Base-by-base conservation (phyloP, 2,113 vertebrate species). In the Heterocephalus glaber region DNA sequence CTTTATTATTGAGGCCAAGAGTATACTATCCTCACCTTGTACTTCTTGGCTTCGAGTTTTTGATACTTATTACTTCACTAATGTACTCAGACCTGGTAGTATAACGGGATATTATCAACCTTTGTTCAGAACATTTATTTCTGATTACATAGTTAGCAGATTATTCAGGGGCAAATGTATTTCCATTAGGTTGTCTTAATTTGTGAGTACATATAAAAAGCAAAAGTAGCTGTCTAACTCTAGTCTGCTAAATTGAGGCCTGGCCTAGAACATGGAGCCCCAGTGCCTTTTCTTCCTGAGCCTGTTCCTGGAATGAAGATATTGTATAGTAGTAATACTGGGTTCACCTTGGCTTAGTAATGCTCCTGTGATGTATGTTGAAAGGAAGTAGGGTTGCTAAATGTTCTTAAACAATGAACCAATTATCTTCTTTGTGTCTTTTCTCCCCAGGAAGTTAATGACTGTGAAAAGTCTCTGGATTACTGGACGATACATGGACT, bases 401-500 rank as follows among this genome's bases (percentile, higher is more conserved):
- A 13, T 81, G 49, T n/a, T 1, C 61, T 58, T 89, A 22, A 61
- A 79, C 26, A 5, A 1, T 0, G 13, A 33, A 2, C 38, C 20
- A 13, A 10, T 5, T 14, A 1, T 30, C 56, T 68, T 10, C 41
- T 79, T 26, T 56, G 1, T 26, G 80, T 96, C 86, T 95, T 1
- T 95, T 96, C 87, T 70, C 70, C 22, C 30, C 54, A 99, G 98
- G 98, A 98, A 96, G 68, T 8, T 84, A 90, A 98, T 16, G 92
- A 97, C 70, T 99, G 98, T 72, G 72, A 87, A 13, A 77, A 98
- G 44, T 97, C 98, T 3, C 98, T 98, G 7, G 84, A 98, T 13
- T 99, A 99, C 83, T 99, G 98, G 98, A 99, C 98, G 5, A 98
- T 99, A 60, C 98, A 99, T 22, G 98, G 98, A 56, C 58, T 99